Conservation (phyloP, 2,113 vertebrate genomes). For the Coregonus clupeaformis region DNA sequence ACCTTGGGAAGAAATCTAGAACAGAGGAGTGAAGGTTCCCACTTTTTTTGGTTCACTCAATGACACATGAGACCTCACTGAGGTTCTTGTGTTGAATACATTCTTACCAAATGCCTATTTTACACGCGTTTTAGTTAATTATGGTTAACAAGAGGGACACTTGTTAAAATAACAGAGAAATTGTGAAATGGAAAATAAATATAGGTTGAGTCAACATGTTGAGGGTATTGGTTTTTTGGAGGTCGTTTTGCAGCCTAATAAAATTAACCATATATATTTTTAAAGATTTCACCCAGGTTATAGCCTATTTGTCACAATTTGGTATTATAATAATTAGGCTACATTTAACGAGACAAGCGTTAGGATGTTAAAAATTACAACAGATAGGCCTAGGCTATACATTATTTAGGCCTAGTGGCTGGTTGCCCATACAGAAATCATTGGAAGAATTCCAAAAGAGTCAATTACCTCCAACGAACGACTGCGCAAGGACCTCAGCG, state of each 20-base stretch:
- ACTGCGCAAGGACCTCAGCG: conserved; percentile 94
- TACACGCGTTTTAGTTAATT: conserved; percentile 15
- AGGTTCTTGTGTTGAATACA: conserved; percentile 11
- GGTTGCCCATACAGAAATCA: too few species aligned
- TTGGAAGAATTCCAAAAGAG: background rate
- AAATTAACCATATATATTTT: too few species aligned
- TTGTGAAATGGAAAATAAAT: background rate
- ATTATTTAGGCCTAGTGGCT: too few species aligned
- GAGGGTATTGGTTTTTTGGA: too few species aligned
- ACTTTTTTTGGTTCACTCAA: conserved; percentile 22
- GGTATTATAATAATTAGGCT: too few species aligned
- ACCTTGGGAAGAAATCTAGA: conserved; percentile 46
- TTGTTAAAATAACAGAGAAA: background rate
- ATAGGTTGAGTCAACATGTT: too few species aligned
- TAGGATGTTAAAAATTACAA: background rate
- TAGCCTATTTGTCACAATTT: too few species aligned
- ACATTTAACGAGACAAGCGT: too few species aligned
- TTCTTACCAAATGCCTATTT: background rate
- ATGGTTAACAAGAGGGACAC: background rate
- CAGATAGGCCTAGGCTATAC: background rate
- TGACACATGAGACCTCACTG: conserved; percentile 21
- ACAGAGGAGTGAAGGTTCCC: conserved; percentile 25
- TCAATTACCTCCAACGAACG: conserved; percentile 89
- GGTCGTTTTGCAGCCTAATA: too few species aligned
- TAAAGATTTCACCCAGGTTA: too few species aligned